Evolutionary conservation across 2,797 vertebrate species (phyloP), one percentile per base, ranked within the genome.

Genomic region (Rhinogobio ventralis): DNA sequence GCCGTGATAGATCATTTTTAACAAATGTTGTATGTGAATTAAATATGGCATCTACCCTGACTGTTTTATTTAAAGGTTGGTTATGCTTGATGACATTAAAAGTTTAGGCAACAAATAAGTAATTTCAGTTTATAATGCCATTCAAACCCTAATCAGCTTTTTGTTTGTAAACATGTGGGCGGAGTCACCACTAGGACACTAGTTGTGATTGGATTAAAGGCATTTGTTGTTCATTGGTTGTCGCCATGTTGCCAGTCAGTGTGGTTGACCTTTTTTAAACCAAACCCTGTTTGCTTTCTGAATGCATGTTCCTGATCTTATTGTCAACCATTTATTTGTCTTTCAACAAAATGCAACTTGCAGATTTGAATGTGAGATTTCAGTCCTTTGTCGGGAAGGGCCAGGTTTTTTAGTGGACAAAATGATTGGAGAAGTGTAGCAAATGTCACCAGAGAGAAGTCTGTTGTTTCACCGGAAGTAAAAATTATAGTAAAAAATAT

Each of bases 151-250:
- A 45, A 23, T 79, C 17, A 76, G 53, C 33, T 42, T 23, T 46
- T 62, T 64, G 57, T 51, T 51, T 51, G 77, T 79, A 67, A 79
- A 60, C 30, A 36, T 49, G 42, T 39, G 30, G 78, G 19, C 1
- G 20, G 45, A 66, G 60, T 68, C 78, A 79, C 45, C 45, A 17
- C 64, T 51, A 33, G 9, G 23, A 53, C 11, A 6, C n/a, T n/a
- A 49, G 45, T 67, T 79, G 62, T 79, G 62, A 79, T 79, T 79
- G 60, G 60, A 66, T 67, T 13, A 14, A 25, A 62, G 11, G 5
- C n/a, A 28, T 25, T 60, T 13, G n/a, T 57, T 76, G 20, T 42
- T 76, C 25, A 10, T 3, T 74, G 72, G 46, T 57, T 57, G 74
- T 76, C 51, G 4, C 51, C 23, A 11, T 55, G 73, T 76, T 55